These are phyloP conservation scores for Acanthochromis polyacanthus DNA, from an alignment of 2,113 vertebrate genomes.

Conservation along the genomic window DNA sequence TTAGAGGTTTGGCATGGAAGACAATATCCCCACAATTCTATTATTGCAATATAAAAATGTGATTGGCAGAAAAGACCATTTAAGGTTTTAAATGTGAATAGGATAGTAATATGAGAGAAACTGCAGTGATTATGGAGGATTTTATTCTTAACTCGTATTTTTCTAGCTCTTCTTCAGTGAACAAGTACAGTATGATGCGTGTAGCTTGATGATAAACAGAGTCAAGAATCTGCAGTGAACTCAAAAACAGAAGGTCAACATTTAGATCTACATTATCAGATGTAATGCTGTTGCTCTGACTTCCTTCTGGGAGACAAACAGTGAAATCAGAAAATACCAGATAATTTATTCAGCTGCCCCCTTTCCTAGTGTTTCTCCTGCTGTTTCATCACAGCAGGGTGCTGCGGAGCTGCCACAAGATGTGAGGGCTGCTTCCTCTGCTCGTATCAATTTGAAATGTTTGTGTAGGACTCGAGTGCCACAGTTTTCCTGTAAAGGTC, in stretches of 20 bases:
- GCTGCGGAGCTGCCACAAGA: conserved; percentile 33
- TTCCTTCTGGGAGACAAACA: conserved; percentile 21
- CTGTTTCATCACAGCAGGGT: conserved; percentile 46
- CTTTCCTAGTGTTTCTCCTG: conserved; percentile 52
- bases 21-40: too few relatives aligned
- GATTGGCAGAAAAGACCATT: too few relatives aligned
- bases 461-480: neutral
- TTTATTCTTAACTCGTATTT: too few relatives aligned
- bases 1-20: too few relatives aligned
- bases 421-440: conserved; percentile 6
- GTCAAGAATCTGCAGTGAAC: neutral
- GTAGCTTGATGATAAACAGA: too few relatives aligned
- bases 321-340: conserved; percentile 52
- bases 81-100: conserved; percentile 22
- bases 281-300: conserved; percentile 12
- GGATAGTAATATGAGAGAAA: neutral
- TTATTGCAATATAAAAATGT: too few relatives aligned
- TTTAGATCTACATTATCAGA: conserved; percentile 16
- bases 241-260: conserved; percentile 26
- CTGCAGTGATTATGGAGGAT: neutral
- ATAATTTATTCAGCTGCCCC: conserved; percentile 71
- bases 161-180: neutral
- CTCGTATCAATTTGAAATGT: conserved; percentile 28
- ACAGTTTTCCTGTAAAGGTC: neutral
- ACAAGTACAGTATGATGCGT: neutral